Evolutionary conservation across 2,113 vertebrate genomes (phyloP).

Genomic region (Emydura subglobosa): DNA sequence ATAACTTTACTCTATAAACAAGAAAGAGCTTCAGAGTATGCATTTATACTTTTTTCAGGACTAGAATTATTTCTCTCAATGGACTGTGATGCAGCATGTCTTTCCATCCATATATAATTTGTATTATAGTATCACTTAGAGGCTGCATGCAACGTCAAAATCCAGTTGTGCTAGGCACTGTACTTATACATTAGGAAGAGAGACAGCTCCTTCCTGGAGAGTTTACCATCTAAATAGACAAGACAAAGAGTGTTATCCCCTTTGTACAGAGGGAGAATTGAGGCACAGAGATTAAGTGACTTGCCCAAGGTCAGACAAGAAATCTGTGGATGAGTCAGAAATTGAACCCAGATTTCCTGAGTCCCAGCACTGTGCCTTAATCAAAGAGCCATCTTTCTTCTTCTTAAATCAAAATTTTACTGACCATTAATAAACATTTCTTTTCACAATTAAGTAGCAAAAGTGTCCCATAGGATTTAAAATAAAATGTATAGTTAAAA

Average conservation of each 20-base stretch:
- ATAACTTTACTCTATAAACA: background rate
- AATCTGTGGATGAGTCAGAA: background rate
- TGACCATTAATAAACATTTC: background rate
- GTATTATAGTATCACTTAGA: background rate
- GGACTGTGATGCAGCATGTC: background rate
- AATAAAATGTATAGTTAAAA: background rate
- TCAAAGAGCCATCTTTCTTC: background rate
- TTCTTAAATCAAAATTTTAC: background rate
- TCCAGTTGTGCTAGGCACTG: background rate
- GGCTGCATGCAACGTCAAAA: background rate
- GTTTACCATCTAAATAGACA: background rate
- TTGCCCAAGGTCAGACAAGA: background rate
- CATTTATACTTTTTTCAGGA: background rate
- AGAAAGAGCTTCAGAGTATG: background rate
- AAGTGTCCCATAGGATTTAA: background rate
- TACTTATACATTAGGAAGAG: background rate
- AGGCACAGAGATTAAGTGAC: background rate
- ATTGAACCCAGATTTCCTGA: background rate
- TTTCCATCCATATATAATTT: background rate
- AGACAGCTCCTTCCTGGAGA: background rate
- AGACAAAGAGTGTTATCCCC: background rate
- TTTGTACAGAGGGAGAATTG: background rate
- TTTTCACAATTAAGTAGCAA: background rate
- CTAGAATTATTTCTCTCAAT: background rate
- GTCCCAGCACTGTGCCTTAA: background rate